Percentiles rank a stretch among this genome's conserved stretches.
Conservation (phyloP, 2,113 vertebrate genomes). For the Phasianus colchicus region DNA sequence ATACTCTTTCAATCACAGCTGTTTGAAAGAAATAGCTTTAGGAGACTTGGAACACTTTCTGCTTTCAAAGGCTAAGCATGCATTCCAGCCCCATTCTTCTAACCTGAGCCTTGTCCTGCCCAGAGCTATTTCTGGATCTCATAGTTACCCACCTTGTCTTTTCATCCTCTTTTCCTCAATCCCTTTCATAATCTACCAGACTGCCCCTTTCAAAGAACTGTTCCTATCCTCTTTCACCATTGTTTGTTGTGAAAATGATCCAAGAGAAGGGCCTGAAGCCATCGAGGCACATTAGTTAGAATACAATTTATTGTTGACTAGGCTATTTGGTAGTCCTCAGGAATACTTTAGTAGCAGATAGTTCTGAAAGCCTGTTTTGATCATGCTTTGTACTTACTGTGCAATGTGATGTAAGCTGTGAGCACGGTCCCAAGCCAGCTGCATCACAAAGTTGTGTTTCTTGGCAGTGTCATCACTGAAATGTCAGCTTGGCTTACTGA, state of each 20-base stretch:
- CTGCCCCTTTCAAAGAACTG: neutral
- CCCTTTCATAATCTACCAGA: neutral
- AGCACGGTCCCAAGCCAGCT: neutral
- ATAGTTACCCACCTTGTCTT: neutral
- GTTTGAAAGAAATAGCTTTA: neutral
- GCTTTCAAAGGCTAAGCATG: neutral
- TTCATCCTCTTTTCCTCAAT: neutral
- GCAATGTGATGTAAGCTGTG: constrained; percentile 20
- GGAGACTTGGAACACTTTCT: neutral
- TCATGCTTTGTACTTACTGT: neutral
- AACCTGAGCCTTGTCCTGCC: neutral
- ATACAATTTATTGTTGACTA: neutral
- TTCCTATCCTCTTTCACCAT: neutral
- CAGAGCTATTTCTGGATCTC: neutral
- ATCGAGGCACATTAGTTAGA: rapidly evolving
- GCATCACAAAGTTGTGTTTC: neutral
- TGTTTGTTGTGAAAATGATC: neutral
- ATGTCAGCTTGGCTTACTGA: neutral
- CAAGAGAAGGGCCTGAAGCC: neutral
- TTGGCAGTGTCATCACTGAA: neutral
- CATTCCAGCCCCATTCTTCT: neutral
- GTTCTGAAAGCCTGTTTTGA: constrained; percentile 22
- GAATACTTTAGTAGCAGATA: neutral
- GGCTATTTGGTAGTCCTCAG: neutral
- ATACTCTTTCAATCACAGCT: neutral